Percentiles rank a stretch among this genome's conserved stretches.
Evolutionary conservation across 2,113 vertebrate genomes (phyloP).

Genomic region (Setophaga kirtlandii): DNA sequence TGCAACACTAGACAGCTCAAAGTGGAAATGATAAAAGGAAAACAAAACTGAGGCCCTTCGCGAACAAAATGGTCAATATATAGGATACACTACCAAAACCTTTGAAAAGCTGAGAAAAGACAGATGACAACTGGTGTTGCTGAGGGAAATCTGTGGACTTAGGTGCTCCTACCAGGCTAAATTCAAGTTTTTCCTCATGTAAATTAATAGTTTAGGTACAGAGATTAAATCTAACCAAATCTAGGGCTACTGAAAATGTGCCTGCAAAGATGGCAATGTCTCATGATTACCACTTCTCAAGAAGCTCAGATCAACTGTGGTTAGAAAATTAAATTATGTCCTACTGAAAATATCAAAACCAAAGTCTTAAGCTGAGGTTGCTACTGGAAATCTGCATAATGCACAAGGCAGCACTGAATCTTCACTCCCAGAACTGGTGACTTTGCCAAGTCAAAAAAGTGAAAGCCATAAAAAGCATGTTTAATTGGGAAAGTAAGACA

Average conservation of each 20-base stretch:
- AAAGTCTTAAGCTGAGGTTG: background rate
- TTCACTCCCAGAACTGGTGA: background rate
- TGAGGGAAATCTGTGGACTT: background rate
- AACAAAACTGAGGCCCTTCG: background rate
- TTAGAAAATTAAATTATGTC: background rate
- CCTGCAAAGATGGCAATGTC: background rate
- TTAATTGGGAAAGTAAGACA: background rate
- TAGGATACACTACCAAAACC: background rate
- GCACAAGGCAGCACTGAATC: background rate
- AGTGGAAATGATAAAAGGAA: background rate
- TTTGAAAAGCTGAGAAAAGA: background rate
- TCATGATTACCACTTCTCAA: background rate
- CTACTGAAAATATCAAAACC: slow-evolving; percentile 10
- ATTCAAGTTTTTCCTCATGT: background rate
- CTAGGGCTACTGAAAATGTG: background rate
- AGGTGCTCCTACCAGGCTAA: background rate
- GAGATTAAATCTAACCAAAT: background rate
- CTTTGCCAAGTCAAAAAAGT: background rate
- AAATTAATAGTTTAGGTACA: background rate
- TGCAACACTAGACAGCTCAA: background rate
- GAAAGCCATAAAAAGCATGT: background rate
- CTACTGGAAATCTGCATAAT: slow-evolving; percentile 4
- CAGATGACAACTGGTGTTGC: background rate
- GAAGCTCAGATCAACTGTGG: background rate
- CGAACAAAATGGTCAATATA: background rate